Evolutionary conservation across 2,113 vertebrate species (phyloP).

Genomic region (Forbesichthys agassizii): DNA sequence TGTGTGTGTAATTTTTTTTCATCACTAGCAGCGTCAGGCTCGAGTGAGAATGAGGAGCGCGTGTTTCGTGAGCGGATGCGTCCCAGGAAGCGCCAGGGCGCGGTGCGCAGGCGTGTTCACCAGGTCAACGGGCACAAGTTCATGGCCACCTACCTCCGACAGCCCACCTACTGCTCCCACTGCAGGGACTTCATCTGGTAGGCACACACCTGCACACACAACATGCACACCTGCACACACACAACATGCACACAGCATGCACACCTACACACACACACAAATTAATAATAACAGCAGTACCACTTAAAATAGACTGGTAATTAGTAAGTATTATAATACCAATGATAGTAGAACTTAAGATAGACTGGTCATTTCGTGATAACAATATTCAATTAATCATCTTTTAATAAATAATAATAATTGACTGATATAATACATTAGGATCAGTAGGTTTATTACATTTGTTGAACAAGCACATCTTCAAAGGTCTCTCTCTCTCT

Average conservation of each 20-base stretch:
- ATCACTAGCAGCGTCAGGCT: conserved; percentile 56
- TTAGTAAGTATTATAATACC: no score
- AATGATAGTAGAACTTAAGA: no score
- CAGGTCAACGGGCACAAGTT: conserved; percentile 98
- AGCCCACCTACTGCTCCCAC: conserved; percentile 95
- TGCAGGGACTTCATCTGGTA: conserved; percentile 98
- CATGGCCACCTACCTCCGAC: conserved; percentile 95
- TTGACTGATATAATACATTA: no score
- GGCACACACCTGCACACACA: conserved; percentile 25
- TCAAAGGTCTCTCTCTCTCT: background rate
- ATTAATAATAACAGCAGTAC: background rate
- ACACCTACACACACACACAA: background rate
- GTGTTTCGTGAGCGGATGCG: conserved; percentile 93
- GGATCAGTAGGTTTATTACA: no score
- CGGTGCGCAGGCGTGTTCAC: conserved; percentile 91
- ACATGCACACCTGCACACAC: background rate
- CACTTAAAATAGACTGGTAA: no score
- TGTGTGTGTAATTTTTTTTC: background rate
- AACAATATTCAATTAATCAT: background rate
- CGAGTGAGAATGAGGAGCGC: conserved; percentile 91
- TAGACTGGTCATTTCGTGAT: background rate
- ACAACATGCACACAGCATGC: background rate
- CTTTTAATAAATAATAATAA: no score
- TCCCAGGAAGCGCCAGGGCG: conserved; percentile 91
- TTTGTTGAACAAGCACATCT: no score